Conservation (phyloP, 1,140 invertebrate species). For the Hestina assimilis region DNA sequence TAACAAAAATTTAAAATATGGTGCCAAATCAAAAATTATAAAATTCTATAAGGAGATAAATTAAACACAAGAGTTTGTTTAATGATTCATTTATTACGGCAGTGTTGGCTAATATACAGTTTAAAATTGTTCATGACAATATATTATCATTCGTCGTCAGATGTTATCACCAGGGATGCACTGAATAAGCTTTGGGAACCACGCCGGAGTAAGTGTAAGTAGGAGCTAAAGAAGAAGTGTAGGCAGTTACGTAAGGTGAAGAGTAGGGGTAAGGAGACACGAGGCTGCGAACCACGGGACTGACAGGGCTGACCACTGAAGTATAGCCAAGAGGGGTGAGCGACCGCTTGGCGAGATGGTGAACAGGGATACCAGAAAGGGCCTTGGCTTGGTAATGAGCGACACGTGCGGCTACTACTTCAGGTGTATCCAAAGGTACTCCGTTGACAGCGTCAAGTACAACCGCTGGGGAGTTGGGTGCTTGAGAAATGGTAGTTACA, state of each 20-base stretch:
- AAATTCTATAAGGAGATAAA: neutral
- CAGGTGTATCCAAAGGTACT: constrained; percentile 70
- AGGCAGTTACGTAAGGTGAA: constrained; percentile 38
- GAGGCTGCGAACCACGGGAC: constrained; percentile 42
- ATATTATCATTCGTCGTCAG: neutral
- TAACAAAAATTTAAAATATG: too few relatives aligned
- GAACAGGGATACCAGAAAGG: constrained; percentile 51
- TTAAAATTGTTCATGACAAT: neutral
- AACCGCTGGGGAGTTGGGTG: constrained; percentile 60
- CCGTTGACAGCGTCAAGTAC: constrained; percentile 58
- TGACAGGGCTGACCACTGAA: constrained; percentile 33
- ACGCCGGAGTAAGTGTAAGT: constrained; percentile 45
- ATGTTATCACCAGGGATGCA: constrained; percentile 54
- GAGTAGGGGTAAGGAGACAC: constrained; percentile 41
- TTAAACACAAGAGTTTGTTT: neutral
- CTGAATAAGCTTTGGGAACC: constrained; percentile 49
- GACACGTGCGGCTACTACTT: constrained; percentile 72
- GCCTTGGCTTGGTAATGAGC: constrained; percentile 70
- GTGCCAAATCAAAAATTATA: neutral
- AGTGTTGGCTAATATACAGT: constrained; percentile 30
- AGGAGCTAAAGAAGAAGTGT: constrained; percentile 25
- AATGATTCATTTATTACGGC: constrained; percentile 42
- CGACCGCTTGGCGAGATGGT: constrained; percentile 65
- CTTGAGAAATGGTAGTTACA: constrained; percentile 44
- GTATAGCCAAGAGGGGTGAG: constrained; percentile 40